These are phyloP conservation scores for Xiphophorus maculatus DNA, from an alignment of 2,113 vertebrate genomes.

Conservation along the genomic window DNA sequence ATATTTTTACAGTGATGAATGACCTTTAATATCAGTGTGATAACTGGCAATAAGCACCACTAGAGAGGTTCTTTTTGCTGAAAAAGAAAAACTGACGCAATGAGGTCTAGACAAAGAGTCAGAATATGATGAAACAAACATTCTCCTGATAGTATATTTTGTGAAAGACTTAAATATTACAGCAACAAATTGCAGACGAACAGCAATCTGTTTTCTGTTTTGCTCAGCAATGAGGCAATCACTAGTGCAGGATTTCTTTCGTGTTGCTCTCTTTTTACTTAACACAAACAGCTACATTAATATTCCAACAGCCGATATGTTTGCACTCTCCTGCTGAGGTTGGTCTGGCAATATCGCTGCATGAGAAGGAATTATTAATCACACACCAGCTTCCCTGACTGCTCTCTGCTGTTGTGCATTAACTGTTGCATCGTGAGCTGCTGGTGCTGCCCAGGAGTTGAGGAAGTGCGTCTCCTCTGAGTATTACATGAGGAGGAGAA, in stretches of 20 bases:
- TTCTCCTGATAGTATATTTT: background rate
- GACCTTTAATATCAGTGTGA: background rate
- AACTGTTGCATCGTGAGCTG: conserved; percentile 42
- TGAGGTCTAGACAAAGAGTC: background rate
- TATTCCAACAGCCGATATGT: conserved; percentile 45
- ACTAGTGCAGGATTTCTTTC: conserved; percentile 27
- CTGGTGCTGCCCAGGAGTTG: conserved; percentile 23
- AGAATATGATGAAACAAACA: background rate
- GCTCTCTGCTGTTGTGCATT: conserved; percentile 22
- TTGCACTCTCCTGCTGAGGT: conserved; percentile 30
- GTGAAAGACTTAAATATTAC: background rate
- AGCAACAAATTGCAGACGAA: background rate
- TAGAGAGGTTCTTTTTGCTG: no score
- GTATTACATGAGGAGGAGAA: conserved; percentile 15
- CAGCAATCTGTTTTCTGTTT: background rate
- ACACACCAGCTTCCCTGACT: conserved; percentile 27
- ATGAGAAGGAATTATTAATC: conserved; percentile 59
- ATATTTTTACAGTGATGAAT: background rate
- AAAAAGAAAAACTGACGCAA: background rate
- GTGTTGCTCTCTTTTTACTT: conserved; percentile 10
- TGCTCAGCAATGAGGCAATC: background rate
- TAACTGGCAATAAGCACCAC: background rate
- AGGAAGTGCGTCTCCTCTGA: background rate
- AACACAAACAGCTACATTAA: conserved; percentile 25
- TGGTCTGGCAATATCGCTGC: conserved; percentile 17